phyloP scores from a whole-genome alignment of 2,797 vertebrate genomes.

The Hirundo rustica region DNA sequence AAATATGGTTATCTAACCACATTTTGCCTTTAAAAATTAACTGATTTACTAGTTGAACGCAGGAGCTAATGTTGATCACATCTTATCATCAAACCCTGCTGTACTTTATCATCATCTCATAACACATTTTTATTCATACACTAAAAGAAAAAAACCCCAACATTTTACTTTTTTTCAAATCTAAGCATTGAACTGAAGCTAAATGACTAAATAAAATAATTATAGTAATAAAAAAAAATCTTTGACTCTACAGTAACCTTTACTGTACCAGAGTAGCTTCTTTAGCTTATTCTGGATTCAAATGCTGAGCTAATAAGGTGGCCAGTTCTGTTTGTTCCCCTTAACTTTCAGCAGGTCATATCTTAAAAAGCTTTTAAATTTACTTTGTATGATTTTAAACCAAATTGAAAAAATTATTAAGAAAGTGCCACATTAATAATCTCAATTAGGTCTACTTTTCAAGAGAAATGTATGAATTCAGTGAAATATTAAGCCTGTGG shows the following conservation, averaged over 20 bases:
- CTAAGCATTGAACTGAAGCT: not conserved
- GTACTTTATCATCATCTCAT: not conserved
- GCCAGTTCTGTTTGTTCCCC: not conserved
- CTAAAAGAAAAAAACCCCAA: conserved; percentile 40
- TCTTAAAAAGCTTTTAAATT: not conserved
- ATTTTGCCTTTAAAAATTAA: not conserved
- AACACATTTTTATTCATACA: conserved; percentile 26
- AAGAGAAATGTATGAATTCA: not conserved
- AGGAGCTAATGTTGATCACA: conserved; percentile 3
- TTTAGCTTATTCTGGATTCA: not conserved
- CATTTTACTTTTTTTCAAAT: not conserved
- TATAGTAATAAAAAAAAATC: not conserved
- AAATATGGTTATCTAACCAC: not conserved
- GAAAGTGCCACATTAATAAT: not conserved
- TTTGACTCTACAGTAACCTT: not conserved
- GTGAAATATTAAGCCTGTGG: not conserved
- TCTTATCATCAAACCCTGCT: not conserved
- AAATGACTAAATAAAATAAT: not conserved
- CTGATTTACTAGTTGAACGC: conserved; percentile 6
- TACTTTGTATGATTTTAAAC: not conserved
- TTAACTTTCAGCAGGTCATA: not conserved
- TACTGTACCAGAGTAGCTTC: too few species aligned
- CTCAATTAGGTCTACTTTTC: not conserved
- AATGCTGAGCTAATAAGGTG: not conserved
- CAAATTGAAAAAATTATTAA: not conserved